phyloP scores from a whole-genome alignment of 2,797 vertebrate species.

The Pangasius mekongensis region DNA sequence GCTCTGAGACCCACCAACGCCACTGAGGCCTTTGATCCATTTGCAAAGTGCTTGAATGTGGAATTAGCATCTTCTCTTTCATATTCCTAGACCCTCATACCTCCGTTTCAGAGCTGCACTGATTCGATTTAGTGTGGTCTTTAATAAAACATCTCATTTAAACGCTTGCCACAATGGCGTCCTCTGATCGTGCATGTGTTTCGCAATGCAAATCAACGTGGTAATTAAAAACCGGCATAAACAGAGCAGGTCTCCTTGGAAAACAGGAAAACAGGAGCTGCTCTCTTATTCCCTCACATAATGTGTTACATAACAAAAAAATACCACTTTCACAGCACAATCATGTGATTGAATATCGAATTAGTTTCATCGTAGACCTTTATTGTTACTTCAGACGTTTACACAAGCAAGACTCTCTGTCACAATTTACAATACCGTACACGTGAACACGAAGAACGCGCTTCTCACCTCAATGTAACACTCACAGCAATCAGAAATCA shows the following conservation, averaged over 20 bases:
- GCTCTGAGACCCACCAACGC: conserved; percentile 54
- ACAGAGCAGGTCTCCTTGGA: background rate
- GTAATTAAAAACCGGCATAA: conserved; percentile 68
- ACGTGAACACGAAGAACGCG: conserved; percentile 16
- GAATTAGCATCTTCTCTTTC: conserved; percentile 65
- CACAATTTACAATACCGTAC: conserved; percentile 39
- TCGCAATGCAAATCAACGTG: conserved; percentile 73
- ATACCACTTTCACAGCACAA: background rate
- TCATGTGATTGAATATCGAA: background rate
- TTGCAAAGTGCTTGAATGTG: conserved; percentile 66
- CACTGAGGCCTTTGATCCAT: conserved; percentile 75
- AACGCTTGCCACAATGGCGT: conserved; percentile 63
- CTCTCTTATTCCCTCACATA: background rate
- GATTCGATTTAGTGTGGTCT: conserved; percentile 49
- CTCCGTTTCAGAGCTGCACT: conserved; percentile 41
- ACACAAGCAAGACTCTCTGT: conserved; percentile 39
- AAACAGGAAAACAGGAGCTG: conserved; percentile 4
- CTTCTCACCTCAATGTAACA: conserved; percentile 41
- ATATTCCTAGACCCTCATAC: conserved; percentile 62
- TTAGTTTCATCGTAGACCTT: conserved; percentile 7
- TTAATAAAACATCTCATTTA: conserved; percentile 74
- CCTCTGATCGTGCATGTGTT: conserved; percentile 59
- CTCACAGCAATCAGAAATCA: conserved; percentile 42
- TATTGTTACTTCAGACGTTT: conserved; percentile 49
- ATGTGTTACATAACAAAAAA: conserved; percentile 1